These are phyloP conservation scores for Drosophila erecta DNA, from an alignment of 1,140 invertebrate genomes.

Conservation along the genomic window DNA sequence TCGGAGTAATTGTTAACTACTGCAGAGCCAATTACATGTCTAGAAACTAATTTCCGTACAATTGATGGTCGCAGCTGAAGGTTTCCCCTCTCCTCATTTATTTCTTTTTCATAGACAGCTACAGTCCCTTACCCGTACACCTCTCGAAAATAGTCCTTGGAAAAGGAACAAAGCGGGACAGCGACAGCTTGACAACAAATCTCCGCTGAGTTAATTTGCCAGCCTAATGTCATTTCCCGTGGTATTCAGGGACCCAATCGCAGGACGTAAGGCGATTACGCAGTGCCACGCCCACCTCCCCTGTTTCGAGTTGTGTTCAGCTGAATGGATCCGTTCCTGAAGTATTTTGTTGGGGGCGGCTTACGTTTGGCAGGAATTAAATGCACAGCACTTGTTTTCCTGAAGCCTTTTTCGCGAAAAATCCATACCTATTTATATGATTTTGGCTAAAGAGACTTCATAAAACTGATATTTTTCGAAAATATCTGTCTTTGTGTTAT, in stretches of 20 bases:
- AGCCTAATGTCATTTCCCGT: conserved; percentile 69
- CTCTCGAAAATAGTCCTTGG: conserved; percentile 16
- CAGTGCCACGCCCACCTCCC: conserved; percentile 11
- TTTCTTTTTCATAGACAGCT: not conserved
- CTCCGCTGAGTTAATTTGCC: conserved; percentile 69
- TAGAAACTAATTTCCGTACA: conserved; percentile 34
- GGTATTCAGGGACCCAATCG: conserved; percentile 35
- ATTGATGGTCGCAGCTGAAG: conserved; percentile 12
- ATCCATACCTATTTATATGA: too few species aligned
- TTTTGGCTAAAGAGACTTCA: too few species aligned
- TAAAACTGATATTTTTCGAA: too few species aligned
- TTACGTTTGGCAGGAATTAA: not conserved
- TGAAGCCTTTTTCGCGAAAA: too few species aligned
- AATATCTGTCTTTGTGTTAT: too few species aligned
- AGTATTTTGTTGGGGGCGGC: conserved; percentile 9
- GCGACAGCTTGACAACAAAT: conserved; percentile 68
- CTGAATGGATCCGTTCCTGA: conserved; percentile 52
- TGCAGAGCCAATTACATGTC: not conserved
- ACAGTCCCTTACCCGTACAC: conserved; percentile 5
- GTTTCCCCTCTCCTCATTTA: not conserved
- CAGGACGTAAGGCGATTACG: conserved; percentile 68
- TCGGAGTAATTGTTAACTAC: not conserved
- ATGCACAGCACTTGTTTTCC: not conserved
- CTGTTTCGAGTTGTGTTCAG: conserved; percentile 28
- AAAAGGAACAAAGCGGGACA: conserved; percentile 28